These are phyloP conservation scores for Gadus chalcogrammus DNA, from an alignment of 2,113 vertebrate genomes.

Conservation along the genomic window DNA sequence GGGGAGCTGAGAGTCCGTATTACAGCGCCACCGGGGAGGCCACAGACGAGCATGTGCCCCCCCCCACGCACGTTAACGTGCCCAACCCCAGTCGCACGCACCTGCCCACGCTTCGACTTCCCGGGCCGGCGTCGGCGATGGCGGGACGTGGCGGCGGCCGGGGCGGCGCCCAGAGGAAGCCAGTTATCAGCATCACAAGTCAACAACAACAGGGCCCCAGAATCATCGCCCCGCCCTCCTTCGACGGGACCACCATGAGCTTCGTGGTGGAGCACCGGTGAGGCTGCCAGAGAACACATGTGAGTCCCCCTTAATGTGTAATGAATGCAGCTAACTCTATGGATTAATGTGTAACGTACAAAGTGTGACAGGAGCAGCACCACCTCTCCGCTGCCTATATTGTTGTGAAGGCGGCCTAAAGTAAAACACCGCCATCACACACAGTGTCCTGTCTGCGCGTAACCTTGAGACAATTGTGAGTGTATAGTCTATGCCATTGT, in stretches of 20 bases:
- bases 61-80: too few relatives aligned
- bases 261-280: conserved; percentile 95
- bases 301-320: conserved; percentile 40
- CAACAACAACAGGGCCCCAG: conserved; percentile 90
- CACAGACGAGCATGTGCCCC: neutral
- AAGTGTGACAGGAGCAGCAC: too few relatives aligned
- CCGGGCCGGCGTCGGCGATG: conserved; percentile 44
- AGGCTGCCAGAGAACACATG: conserved; percentile 59
- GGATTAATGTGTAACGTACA: neutral
- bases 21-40: conserved; percentile 76
- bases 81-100: neutral
- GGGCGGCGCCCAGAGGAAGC: conserved; percentile 72
- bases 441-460: too few relatives aligned
- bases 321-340: neutral
- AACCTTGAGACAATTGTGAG: too few relatives aligned
- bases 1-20: conserved; percentile 74
- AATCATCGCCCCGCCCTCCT: conserved; percentile 90
- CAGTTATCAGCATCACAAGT: conserved; percentile 88
- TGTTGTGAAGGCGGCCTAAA: too few relatives aligned
- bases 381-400: too few relatives aligned
- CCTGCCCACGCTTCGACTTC: conserved; percentile 20
- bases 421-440: too few relatives aligned
- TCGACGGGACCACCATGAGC: conserved; percentile 96
- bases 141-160: conserved; percentile 52
- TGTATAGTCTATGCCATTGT: too few relatives aligned